A percentile compares a stretch with the other conserved stretches of the same genome.
Conservation (phyloP, 2,888 invertebrate species). For the Sesia apiformis region DNA sequence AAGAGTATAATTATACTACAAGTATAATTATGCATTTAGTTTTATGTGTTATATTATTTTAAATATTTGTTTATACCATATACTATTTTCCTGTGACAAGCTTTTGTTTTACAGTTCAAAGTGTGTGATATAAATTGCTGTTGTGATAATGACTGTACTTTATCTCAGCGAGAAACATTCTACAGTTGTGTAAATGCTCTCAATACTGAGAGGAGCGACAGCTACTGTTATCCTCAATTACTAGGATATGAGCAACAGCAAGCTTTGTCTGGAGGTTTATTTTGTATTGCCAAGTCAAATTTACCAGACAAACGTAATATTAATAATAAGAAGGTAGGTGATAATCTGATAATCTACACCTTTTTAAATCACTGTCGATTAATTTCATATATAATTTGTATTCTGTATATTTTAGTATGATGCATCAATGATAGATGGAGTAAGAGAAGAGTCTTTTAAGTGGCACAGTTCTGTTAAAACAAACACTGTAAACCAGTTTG, state of each 20-base stretch:
- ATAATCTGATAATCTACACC: no score
- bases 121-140: constrained; percentile 90
- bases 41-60: constrained; percentile 8
- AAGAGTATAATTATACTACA: no score
- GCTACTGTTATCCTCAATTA: constrained; percentile 1
- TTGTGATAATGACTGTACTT: constrained; percentile 84
- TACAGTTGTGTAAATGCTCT: constrained; percentile 62
- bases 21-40: no score
- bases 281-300: constrained; percentile 56
- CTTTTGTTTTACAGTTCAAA: constrained; percentile 54
- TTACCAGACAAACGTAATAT: constrained; percentile 36
- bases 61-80: no score
- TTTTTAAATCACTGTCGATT: no score
- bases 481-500: constrained; percentile 20
- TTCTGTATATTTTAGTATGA: constrained; percentile 22
- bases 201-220: constrained; percentile 10
- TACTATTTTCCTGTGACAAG: no score
- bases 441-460: constrained; percentile 15
- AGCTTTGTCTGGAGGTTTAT: constrained; percentile 18
- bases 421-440: constrained; percentile 12
- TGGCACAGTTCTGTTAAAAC: constrained; percentile 29
- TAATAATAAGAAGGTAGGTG: constrained; percentile 3
- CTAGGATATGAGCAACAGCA: not conserved
- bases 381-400: no score
- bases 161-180: constrained; percentile 75